Percentiles rank a stretch among this genome's conserved stretches.
phyloP scores from a whole-genome alignment of 2,797 vertebrate genomes.

The Siniperca obscura region DNA sequence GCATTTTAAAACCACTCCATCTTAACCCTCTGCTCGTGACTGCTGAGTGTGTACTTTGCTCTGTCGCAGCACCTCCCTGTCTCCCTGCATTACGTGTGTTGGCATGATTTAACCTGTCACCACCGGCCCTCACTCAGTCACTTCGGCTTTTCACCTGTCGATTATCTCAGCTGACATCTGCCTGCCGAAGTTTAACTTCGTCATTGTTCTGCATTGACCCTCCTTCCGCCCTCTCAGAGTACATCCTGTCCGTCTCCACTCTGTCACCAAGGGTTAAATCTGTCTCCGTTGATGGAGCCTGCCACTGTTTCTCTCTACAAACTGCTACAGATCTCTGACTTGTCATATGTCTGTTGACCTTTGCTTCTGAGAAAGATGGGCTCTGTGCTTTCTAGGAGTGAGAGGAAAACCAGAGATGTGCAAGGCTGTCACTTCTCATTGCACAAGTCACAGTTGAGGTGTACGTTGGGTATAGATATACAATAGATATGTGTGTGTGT shows the following conservation, averaged over 20 bases:
- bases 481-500: constrained; percentile 1
- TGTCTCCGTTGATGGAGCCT: constrained; percentile 20
- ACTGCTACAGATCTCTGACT: constrained; percentile 44
- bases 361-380: constrained; percentile 25
- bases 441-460: constrained; percentile 21
- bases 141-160: constrained; percentile 55
- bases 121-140: constrained; percentile 43
- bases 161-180: constrained; percentile 65
- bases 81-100: constrained; percentile 57
- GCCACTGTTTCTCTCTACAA: constrained; percentile 17
- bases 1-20: constrained; percentile 69
- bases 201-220: neutral
- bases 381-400: constrained; percentile 45
- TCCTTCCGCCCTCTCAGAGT: neutral
- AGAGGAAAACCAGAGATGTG: constrained; percentile 12
- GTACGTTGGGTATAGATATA: neutral
- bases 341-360: constrained; percentile 58
- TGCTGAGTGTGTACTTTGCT: constrained; percentile 71
- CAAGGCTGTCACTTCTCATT: constrained; percentile 24
- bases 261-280: constrained; percentile 57
- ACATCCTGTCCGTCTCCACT: constrained; percentile 25
- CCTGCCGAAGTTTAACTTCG: constrained; percentile 42
- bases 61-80: constrained; percentile 61
- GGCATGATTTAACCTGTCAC: constrained; percentile 50
- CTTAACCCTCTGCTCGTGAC: constrained; percentile 50